Evolutionary conservation across 1,140 invertebrate species (phyloP).

Genomic region (Trichomalopsis sarcophagae): DNA sequence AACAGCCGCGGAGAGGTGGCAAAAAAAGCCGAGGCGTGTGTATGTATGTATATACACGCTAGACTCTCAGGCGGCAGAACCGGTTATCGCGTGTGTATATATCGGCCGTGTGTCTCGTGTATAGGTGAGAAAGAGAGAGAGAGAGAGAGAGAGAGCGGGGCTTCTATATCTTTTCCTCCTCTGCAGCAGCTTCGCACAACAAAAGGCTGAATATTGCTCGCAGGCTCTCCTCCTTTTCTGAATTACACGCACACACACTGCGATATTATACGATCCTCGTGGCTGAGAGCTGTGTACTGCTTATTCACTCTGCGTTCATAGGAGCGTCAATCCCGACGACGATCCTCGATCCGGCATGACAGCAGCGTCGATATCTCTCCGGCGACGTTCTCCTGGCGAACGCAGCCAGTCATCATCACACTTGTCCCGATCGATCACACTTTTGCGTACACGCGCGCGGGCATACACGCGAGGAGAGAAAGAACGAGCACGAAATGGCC

Average conservation of each 20-base stretch:
- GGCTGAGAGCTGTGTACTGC: too few relatives aligned
- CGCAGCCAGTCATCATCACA: background rate
- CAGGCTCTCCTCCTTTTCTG: background rate
- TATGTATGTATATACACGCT: background rate
- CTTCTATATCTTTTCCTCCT: background rate
- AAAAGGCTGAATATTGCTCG: background rate
- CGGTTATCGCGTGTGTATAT: background rate
- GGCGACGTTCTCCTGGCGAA: background rate
- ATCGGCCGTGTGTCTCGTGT: background rate
- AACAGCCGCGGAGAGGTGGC: background rate
- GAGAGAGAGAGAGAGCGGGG: too few relatives aligned
- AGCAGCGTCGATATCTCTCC: too few relatives aligned
- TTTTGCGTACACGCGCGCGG: background rate
- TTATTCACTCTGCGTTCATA: background rate
- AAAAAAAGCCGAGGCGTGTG: background rate
- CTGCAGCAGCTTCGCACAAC: background rate
- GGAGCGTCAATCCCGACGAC: background rate
- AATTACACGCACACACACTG: background rate
- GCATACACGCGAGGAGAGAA: background rate
- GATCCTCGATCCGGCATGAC: background rate
- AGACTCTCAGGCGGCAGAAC: background rate
- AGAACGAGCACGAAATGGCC: background rate
- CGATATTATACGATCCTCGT: too few relatives aligned
- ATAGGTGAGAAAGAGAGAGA: background rate
- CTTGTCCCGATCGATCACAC: background rate